Percentiles rank a stretch among this genome's conserved stretches.
phyloP scores from a whole-genome alignment of 2,797 vertebrate species.

The Diceros bicornis region DNA sequence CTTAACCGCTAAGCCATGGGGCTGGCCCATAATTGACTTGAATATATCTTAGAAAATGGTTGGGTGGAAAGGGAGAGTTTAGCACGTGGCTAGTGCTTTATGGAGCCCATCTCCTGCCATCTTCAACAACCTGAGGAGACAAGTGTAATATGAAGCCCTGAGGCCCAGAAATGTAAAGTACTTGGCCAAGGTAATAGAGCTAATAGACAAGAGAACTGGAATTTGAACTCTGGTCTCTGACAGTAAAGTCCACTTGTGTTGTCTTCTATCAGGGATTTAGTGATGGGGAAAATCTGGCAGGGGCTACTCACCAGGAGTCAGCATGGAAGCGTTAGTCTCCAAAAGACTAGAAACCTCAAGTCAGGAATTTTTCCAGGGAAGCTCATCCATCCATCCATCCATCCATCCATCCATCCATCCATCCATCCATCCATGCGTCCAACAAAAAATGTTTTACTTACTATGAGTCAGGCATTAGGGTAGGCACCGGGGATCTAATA shows the following conservation, averaged over 20 bases:
- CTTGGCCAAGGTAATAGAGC: not conserved
- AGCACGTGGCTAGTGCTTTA: not conserved
- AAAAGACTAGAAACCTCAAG: not conserved
- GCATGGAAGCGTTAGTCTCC: not conserved
- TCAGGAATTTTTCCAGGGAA: not conserved
- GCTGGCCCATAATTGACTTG: not conserved
- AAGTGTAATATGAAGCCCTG: not conserved
- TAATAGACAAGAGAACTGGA: not conserved
- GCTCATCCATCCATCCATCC: not conserved
- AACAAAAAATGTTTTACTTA: not conserved
- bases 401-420: too few species aligned
- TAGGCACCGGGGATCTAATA: not conserved
- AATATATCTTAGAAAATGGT: constrained; percentile 15
- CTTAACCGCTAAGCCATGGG: too few species aligned
- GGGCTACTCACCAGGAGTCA: not conserved
- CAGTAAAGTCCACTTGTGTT: not conserved
- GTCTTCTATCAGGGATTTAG: not conserved
- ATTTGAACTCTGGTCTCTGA: constrained; percentile 1
- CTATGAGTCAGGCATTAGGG: not conserved
- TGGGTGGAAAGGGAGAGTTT: not conserved
- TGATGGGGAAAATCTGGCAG: not conserved
- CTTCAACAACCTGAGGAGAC: not conserved
- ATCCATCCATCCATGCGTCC: not conserved
- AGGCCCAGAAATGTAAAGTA: not conserved
- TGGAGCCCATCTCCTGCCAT: not conserved